phyloP scores from a whole-genome alignment of 1,140 invertebrate species.

The Apis mellifera region Amel_HAv3.1 CM009943.2:1920501-1921000 shows the following conservation, averaged over 20 bases:
- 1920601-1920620: not conserved
- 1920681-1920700: not conserved
- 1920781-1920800: not conserved
- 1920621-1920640: not conserved
- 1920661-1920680: not conserved
- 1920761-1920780: not conserved
- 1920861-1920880: too few relatives aligned
- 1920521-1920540: not conserved
- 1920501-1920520: not conserved
- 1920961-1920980: too few relatives aligned
- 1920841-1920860: not conserved
- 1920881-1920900: too few relatives aligned
- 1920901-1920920: too few relatives aligned
- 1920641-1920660: not conserved
- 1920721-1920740: not conserved
- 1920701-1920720: not conserved
- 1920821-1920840: not conserved
- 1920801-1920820: not conserved
- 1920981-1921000: too few relatives aligned
- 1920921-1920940: too few relatives aligned
- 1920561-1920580: not conserved
- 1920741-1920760: not conserved
- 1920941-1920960: not conserved
- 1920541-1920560: conserved; percentile 3
- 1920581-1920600: conserved; percentile 30